Base-by-base conservation (phyloP, 1,140 invertebrate species). In the Sarcophaga peregrina region DNA sequence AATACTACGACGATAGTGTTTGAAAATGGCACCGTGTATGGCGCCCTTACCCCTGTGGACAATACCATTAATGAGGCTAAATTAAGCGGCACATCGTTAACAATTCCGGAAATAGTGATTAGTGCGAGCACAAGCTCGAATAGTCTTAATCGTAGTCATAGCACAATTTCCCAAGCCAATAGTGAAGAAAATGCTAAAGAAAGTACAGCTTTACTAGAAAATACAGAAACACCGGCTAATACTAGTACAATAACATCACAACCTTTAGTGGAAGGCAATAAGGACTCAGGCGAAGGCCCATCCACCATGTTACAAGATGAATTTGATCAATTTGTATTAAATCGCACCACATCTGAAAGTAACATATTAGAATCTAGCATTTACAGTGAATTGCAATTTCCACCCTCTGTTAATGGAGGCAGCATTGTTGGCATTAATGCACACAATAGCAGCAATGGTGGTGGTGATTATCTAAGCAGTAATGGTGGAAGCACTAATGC, bases 11-110 rank as follows among this genome's bases (percentile, higher is more conserved):
- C 80, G 25, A 83, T 54, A 76, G 37, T 87, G 45, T 86, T 89
- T 81, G 88, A 89, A 81, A 89, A 88, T 82, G 87, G 88, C 83
- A 87, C 88, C 82, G 85, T 89, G 83, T 84, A 88, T 82, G 87
- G 87, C 81, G 85, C 86, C 45, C 83, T 85, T 83, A 83, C 52
- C 45, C 73, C 84, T 48, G 82, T 83, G 81, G 83, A 83, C 76
- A 75, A 50, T 25, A 20, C 72, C 58, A 81, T 45, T 73, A 80
- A 37, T 48, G 20, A n/a, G 6, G 8, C 50, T 62, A 82, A 50
- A 73, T 83, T 68, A 72, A 86, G 85, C 58, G 75, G 74, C 37
- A 48, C 62, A 83, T 68, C n/a, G 82, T 17, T 75, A 68, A 81
- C 84, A 84, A 85, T 89, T 85, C 86, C 87, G 85, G 86, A 87